Evolutionary conservation across 2,888 invertebrate species (phyloP), one percentile per base, ranked within the genome.

Genomic region (Sclerodermus sp.): DNA sequence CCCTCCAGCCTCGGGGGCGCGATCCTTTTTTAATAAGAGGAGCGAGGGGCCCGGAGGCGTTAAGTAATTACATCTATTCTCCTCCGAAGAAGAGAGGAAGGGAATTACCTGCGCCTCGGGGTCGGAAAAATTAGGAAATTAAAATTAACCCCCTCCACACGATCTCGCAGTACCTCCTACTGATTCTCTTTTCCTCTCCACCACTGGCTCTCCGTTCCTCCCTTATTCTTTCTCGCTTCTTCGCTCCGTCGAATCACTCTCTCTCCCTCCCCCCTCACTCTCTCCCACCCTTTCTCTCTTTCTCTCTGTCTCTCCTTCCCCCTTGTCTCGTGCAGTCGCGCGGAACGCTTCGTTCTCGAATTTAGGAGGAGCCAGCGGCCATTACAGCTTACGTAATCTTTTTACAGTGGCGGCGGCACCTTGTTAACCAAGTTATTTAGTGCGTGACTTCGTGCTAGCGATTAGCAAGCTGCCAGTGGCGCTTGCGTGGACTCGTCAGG

Each of bases 11-110:
- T 62, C 68, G 62, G 61, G 68, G 69, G 70, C 67, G 66, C 70
- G 74, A 75, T 74, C 68, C 74, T 74, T 71, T 74, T 75, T 76
- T 75, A 76, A 76, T 76, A 75, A 76, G 71, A 64, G 58, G 62
- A 62, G 63, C 52, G 38, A 57, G 60, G 56, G 66, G 57, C 58
- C 70, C 71, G 65, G 68, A 77, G 76, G 77, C 75, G 77, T 77
- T 77, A 77, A 77, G 77, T 77, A 77, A 77, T 77, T 77, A 77
- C 76, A 74, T 75, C 75, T 75, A 74, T 77, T 77, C 76, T 77
- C 74, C 73, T 71, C 72, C 67, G 70, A 68, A 23, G 23, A 8
- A 23, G 23, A 23, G 23, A 23, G 23, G 65, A 64, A 72, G 74
- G 70, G 75, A 76, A 76, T 76, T 72, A 74, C 72, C 70, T 66